phyloP scores from a whole-genome alignment of 2,113 vertebrate genomes.

The Abramis brama region DNA sequence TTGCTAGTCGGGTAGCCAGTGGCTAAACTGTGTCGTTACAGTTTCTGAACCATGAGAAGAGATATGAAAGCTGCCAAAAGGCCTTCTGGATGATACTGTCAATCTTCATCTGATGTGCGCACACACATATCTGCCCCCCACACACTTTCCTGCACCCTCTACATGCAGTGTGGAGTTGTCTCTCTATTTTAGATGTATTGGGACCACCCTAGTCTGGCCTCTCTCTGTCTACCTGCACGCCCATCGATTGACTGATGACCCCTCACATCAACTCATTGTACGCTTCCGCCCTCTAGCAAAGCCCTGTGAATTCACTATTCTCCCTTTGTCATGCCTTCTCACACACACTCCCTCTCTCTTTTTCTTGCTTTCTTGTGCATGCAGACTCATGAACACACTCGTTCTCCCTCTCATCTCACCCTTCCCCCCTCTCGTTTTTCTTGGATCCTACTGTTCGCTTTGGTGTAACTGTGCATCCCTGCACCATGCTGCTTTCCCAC shows the following conservation, averaged over 20 bases:
- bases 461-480: slow-evolving; percentile 27
- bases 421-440: not conserved
- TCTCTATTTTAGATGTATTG: slow-evolving; percentile 49
- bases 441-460: slow-evolving; percentile 28
- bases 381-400: slow-evolving; percentile 7
- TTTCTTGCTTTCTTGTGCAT: not conserved
- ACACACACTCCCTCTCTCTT: not conserved
- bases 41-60: slow-evolving; percentile 6
- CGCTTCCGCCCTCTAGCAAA: not conserved
- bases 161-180: slow-evolving; percentile 17
- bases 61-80: slow-evolving; percentile 30
- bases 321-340: slow-evolving; percentile 22
- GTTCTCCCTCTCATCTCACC: not conserved
- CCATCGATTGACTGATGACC: slow-evolving; percentile 51
- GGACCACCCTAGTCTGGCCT: slow-evolving; percentile 37
- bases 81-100: slow-evolving; percentile 28
- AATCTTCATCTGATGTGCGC: not conserved
- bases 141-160: not conserved
- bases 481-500: slow-evolving; percentile 52
- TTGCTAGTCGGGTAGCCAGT: not conserved
- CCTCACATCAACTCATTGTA: slow-evolving; percentile 40
- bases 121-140: slow-evolving; percentile 24
- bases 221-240: slow-evolving; percentile 13
- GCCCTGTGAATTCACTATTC: slow-evolving; percentile 35
- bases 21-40: not conserved